Evolutionary conservation across 2,888 invertebrate genomes (phyloP), one percentile per base, ranked within the genome.

Genomic region (Chirona hameri): DNA sequence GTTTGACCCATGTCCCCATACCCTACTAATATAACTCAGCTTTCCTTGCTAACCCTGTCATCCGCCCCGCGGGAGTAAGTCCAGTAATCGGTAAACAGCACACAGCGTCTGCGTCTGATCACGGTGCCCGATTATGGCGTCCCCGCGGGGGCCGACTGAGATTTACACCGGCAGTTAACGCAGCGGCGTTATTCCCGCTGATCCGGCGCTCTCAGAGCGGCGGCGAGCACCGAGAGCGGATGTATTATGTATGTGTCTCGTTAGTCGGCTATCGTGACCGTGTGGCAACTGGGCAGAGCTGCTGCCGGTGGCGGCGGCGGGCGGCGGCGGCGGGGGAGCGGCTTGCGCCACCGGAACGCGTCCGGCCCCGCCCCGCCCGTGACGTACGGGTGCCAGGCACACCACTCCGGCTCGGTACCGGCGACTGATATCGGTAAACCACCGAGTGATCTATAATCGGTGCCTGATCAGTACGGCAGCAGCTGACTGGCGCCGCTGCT

Each of bases 231-330:
- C 0, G 29, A 5, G 10, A 76, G 39, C 24, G 24, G 18, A 76
- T 76, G 76, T 76, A 46, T 76, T 76, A 76, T 76, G 76, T 76
- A 76, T 76, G 76, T 31, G 76, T 39, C 76, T 76, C 76, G 76
- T 76, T 76, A 76, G 18, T 39, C 39, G 39, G 9, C 31, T 46
- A 24, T 76, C 39, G 21, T 18, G 31, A 39, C 76, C 72, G 72
- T 72, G 46, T 46, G 76, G 76, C 46, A 39, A 46, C 46, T 15
- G 46, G 31, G 31, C 14, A 5, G 10, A 24, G 76, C 39, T 9
- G 18, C 76, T 39, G 76, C 72, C 72, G 12, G 10, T 7, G 10
- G 52, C 52, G 10, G 65, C 27, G 7, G 0, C 72, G 2, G 29
- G 10, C 15, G 15, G 31, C 31, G 27, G 3, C n/a, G 72, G 31